Evolutionary conservation across 2,888 invertebrate species (phyloP).

Genomic region (Heliconius aoede): DNA sequence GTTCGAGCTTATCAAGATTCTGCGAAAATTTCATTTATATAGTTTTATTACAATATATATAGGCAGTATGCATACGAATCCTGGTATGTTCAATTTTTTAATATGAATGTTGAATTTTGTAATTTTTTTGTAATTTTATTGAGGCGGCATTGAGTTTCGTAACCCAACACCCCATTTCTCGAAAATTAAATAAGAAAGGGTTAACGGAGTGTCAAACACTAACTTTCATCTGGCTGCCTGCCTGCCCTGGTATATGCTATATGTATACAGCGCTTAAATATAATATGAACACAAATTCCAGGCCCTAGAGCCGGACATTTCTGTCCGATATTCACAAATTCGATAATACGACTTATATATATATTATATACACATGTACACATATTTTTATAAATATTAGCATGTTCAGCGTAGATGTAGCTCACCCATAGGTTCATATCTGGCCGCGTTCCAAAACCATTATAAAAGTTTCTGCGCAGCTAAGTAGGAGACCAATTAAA

Average conservation of each 20-base stretch:
- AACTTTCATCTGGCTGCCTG: background rate
- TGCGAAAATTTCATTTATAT: too few relatives aligned
- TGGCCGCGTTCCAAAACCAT: constrained; percentile 74
- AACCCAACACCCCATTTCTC: too few relatives aligned
- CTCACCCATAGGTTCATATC: constrained; percentile 36
- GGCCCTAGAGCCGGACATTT: background rate
- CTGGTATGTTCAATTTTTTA: too few relatives aligned
- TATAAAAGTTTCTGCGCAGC: constrained; percentile 71
- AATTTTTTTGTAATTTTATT: too few relatives aligned
- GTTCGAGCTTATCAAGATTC: background rate
- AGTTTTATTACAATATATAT: too few relatives aligned
- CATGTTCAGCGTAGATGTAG: constrained; percentile 25
- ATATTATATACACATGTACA: background rate
- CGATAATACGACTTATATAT: background rate
- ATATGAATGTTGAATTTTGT: too few relatives aligned
- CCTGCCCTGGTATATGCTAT: background rate
- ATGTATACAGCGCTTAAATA: background rate
- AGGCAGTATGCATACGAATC: too few relatives aligned
- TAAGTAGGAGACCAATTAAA: constrained; percentile 74
- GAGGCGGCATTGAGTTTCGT: too few relatives aligned
- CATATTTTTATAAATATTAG: constrained; percentile 25
- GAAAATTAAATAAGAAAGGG: too few relatives aligned
- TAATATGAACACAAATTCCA: background rate
- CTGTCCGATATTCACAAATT: background rate
- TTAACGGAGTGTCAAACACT: too few relatives aligned